Evolutionary conservation across 2,888 invertebrate genomes (phyloP).

Genomic region (Protophormia terraenovae): DNA sequence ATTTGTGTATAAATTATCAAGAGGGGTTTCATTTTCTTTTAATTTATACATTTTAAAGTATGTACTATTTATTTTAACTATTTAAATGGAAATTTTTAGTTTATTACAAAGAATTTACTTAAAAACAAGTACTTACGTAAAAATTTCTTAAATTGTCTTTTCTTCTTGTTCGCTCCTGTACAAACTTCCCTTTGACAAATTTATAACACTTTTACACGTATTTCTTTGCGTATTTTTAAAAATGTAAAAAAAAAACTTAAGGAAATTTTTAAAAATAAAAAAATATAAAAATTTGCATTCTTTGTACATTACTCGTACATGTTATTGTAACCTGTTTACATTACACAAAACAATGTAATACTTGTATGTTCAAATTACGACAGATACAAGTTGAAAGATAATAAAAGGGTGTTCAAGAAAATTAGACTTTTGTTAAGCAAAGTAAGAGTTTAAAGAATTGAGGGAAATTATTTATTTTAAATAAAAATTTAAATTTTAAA

Average conservation of each 20-base stretch:
- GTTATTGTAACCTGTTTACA: slow-evolving; percentile 36
- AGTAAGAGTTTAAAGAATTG: too few species aligned
- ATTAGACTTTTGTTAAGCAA: too few species aligned
- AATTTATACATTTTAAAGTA: slow-evolving; percentile 9
- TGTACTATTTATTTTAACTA: slow-evolving; percentile 9
- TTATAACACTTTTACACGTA: slow-evolving; percentile 34
- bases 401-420: not conserved
- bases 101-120: slow-evolving; percentile 30
- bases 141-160: not conserved
- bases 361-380: slow-evolving; percentile 1
- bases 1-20: not conserved
- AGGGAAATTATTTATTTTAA: not conserved
- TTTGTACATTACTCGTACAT: not conserved
- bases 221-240: not conserved
- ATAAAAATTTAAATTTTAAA: not conserved
- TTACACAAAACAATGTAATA: slow-evolving; percentile 23
- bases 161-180: not conserved
- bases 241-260: not conserved
- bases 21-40: not conserved
- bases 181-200: slow-evolving; percentile 17
- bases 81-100: slow-evolving; percentile 13
- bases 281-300: slow-evolving; percentile 39
- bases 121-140: not conserved
- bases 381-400: not conserved
- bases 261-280: slow-evolving; percentile 10